These are phyloP conservation scores for Spicauda simplicius DNA, from an alignment of 2,888 invertebrate genomes.

Conservation along the genomic window DNA sequence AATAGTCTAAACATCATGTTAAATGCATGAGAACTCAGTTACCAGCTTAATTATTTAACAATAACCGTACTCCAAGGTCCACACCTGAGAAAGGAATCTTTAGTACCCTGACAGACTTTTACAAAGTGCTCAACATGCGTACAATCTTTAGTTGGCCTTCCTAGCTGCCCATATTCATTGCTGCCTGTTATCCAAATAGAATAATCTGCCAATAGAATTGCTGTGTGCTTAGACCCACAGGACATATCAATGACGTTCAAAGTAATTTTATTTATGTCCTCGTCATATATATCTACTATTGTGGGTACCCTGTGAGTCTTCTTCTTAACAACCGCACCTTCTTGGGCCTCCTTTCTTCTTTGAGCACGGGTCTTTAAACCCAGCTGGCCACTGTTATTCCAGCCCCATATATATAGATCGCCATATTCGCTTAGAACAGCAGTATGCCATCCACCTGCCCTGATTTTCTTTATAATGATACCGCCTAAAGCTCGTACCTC, in stretches of 20 bases:
- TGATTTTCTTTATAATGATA: conserved; percentile 88
- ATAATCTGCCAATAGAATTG: conserved; percentile 87
- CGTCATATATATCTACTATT: conserved; percentile 67
- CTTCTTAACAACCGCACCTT: conserved; percentile 53
- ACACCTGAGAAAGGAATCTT: conserved; percentile 55
- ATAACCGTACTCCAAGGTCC: conserved; percentile 72
- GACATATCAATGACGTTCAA: conserved; percentile 85
- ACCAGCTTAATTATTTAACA: conserved; percentile 40
- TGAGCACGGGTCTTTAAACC: conserved; percentile 82
- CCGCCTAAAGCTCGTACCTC: conserved; percentile 91
- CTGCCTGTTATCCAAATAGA: conserved; percentile 91
- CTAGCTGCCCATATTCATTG: conserved; percentile 93
- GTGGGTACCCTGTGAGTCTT: conserved; percentile 45
- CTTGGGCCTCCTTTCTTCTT: conserved; percentile 47
- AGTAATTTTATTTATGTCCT: conserved; percentile 69
- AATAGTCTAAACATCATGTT: too few species aligned
- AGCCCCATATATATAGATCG: conserved; percentile 96
- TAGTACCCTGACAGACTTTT: conserved; percentile 55
- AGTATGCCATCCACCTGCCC: conserved; percentile 95
- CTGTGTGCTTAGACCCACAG: conserved; percentile 92
- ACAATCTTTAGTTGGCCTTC: conserved; percentile 60
- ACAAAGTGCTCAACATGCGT: conserved; percentile 60
- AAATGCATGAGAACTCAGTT: too few species aligned
- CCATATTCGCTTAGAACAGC: conserved; percentile 91
- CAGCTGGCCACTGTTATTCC: conserved; percentile 94